A percentile compares a stretch with the other conserved stretches of the same genome.
phyloP scores from a whole-genome alignment of 2,113 vertebrate genomes.

The Zosterops borbonicus region DNA sequence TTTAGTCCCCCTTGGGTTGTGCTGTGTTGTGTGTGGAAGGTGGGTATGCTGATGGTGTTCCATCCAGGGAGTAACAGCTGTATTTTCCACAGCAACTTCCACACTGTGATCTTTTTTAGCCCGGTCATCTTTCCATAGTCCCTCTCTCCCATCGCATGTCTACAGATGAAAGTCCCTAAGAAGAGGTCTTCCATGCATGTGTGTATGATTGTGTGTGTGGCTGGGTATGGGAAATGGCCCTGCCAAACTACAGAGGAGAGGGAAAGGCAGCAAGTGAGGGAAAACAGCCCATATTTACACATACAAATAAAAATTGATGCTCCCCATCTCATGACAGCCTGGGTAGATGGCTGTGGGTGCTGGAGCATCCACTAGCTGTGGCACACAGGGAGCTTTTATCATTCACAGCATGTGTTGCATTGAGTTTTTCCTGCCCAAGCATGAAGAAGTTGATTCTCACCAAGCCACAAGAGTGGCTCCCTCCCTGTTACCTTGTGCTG shows the following conservation, averaged over 20 bases:
- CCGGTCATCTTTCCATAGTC: accelerated
- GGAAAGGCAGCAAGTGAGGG: accelerated
- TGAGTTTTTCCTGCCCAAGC: neutral
- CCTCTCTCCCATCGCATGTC: accelerated
- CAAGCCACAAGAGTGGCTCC: accelerated
- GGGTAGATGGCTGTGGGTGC: accelerated
- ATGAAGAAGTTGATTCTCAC: neutral
- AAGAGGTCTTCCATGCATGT: accelerated
- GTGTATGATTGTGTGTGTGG: accelerated
- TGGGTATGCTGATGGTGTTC: accelerated
- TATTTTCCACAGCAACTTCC: neutral
- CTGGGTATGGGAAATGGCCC: neutral
- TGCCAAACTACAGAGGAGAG: neutral
- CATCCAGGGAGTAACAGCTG: neutral
- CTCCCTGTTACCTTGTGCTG: neutral
- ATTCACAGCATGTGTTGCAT: neutral
- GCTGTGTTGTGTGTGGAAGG: neutral
- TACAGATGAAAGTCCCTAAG: neutral
- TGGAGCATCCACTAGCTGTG: neutral
- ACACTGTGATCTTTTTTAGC: accelerated
- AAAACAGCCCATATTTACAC: neutral
- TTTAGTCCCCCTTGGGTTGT: neutral
- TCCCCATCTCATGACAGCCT: neutral
- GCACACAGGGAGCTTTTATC: accelerated
- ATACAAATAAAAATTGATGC: neutral